Base-by-base conservation (phyloP, 2,113 vertebrate species). In the Eptesicus fuscus region DNA sequence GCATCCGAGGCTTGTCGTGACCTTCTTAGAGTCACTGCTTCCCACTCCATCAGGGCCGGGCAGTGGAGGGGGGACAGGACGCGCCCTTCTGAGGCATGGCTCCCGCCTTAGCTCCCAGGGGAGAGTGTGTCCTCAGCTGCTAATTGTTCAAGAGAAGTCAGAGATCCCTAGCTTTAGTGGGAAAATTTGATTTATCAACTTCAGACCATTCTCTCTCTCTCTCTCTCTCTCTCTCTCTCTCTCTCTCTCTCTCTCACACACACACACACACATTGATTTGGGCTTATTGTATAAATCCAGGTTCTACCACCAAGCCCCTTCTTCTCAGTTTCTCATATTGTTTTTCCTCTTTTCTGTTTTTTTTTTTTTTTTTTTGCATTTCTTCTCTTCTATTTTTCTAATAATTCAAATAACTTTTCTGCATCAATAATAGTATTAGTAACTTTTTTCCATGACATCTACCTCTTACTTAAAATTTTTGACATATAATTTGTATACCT, bases 171-270 rank as follows among this genome's bases (percentile, higher is more conserved):
- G 65, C 35, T 73, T 93, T 85, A 53, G 42, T 47, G 23, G 89
- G 93, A 83, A 87, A 83, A 63, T 10, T 89, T 74, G 63, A 61
- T 86, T 61, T 95, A 71, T 65, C 28, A 87, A 88, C 70, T 56
- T 65, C 44, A 70, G 59, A 32, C 90, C 40, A 40, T 11, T 25
- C 3, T 25, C 56, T 25, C 23, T 25, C 22, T 23, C 22, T 59
- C 56, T 23, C 56, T 59, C 22, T 59, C 56, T 56, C 56, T 59
- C 56, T 25, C 53, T 56, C 51, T 53, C 53, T 56, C 53, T 56
- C 53, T 56, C 53, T 56, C 53, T 56, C 53, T 22, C 53, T 6
- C 49, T 20, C 51, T 7, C 7, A 67, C 20, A 51, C 23, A 40
- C 37, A 71, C 70, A 25, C 20, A 71, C 37, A 71, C 22, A 71